These are phyloP conservation scores for Phytoseiulus persimilis DNA, from an alignment of 2,888 invertebrate species.

Conservation along the genomic window DNA sequence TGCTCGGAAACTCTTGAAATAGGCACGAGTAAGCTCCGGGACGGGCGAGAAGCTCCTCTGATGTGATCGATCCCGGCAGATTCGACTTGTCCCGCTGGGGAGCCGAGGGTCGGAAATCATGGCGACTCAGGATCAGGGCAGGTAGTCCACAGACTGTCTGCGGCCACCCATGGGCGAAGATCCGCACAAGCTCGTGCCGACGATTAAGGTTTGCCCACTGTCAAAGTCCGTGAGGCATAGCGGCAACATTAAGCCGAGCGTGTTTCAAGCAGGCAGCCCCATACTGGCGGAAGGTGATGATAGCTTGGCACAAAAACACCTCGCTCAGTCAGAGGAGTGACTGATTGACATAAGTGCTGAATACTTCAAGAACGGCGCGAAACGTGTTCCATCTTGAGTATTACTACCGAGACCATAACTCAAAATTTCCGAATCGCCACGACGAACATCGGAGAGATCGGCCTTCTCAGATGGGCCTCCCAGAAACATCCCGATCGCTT, in stretches of 20 bases:
- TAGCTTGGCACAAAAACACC: neutral
- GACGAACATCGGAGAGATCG: neutral
- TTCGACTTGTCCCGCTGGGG: too few species aligned
- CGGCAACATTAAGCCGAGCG: neutral
- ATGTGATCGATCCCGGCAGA: too few species aligned
- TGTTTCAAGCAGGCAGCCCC: neutral
- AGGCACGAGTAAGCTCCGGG: too few species aligned
- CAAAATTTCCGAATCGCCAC: neutral
- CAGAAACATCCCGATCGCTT: too few species aligned
- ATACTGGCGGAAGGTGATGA: neutral
- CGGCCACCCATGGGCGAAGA: too few species aligned
- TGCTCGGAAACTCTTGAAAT: too few species aligned
- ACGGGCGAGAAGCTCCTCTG: too few species aligned
- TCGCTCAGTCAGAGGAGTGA: neutral
- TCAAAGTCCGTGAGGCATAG: neutral
- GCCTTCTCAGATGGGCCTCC: too few species aligned
- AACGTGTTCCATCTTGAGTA: neutral
- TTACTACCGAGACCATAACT: neutral
- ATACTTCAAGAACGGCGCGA: neutral
- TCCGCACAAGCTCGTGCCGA: too few species aligned
- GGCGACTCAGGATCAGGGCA: too few species aligned
- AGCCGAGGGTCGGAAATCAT: too few species aligned
- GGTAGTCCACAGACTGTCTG: too few species aligned
- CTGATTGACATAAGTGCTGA: neutral
- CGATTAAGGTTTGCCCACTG: neutral